A percentile compares a stretch with the other conserved stretches of the same genome.
Evolutionary conservation across 2,113 vertebrate genomes (phyloP).

Genomic region (Gallinago media): DNA sequence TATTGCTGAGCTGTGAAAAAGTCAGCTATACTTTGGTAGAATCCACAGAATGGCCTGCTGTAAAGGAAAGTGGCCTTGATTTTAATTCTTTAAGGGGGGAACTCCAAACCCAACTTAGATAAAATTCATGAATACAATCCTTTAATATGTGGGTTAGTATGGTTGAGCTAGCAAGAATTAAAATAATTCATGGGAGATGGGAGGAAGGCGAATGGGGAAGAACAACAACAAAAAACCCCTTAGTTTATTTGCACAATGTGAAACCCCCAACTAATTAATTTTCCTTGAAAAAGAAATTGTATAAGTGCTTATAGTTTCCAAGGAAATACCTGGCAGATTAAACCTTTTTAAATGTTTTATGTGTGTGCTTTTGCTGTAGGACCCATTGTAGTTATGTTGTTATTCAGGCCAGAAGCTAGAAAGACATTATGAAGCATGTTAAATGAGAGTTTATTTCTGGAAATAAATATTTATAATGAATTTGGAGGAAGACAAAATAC

Average conservation of each 20-base stretch:
- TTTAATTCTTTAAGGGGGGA: background rate
- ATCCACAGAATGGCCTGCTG: background rate
- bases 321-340: constrained; percentile 11
- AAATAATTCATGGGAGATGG: background rate
- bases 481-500: background rate
- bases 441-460: background rate
- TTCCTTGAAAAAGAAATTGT: background rate
- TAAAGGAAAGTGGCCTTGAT: background rate
- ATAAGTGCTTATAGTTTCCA: background rate
- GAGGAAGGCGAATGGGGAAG: no score
- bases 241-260: background rate
- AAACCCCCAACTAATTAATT: background rate
- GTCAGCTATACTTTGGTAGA: background rate
- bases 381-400: background rate
- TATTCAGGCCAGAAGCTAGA: background rate
- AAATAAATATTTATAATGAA: background rate
- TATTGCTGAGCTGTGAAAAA: background rate
- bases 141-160: background rate
- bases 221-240: background rate
- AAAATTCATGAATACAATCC: background rate
- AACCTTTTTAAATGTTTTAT: background rate
- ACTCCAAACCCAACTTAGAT: background rate
- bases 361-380: background rate
- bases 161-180: background rate
- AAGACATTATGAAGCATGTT: background rate